Conservation (phyloP, 1,140 invertebrate species). For the Pogonomyrmex barbatus region DNA sequence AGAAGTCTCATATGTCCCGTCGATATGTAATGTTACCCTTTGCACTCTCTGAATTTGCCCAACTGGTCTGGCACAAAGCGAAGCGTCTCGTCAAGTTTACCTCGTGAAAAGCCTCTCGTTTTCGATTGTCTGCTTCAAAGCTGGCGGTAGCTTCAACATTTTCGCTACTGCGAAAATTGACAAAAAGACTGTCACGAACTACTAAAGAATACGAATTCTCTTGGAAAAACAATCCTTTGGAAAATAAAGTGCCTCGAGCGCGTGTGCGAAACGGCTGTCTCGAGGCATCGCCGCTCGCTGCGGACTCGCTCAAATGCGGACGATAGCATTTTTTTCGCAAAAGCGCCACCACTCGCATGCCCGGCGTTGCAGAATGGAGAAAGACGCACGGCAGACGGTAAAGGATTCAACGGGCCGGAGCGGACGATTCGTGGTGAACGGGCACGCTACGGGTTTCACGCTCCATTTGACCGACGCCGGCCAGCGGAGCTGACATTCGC, state of each 20-base stretch:
- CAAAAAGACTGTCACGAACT: not conserved
- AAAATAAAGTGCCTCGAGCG: not conserved
- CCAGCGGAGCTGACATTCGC: conserved; percentile 36
- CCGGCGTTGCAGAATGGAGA: not conserved
- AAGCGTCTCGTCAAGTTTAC: not conserved
- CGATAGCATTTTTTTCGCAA: conserved; percentile 37
- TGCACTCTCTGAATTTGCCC: conserved; percentile 11
- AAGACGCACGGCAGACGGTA: conserved; percentile 26
- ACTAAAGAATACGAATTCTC: conserved; percentile 24
- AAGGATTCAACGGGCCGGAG: conserved; percentile 7
- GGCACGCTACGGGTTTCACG: conserved; percentile 67
- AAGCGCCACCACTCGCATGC: conserved; percentile 19
- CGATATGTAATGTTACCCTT: conserved; percentile 45
- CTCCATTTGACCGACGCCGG: conserved; percentile 77
- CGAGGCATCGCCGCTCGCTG: not conserved
- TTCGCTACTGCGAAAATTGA: not conserved
- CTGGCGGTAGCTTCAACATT: not conserved
- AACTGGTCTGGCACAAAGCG: not conserved
- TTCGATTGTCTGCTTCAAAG: not conserved
- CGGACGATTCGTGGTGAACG: conserved; percentile 40
- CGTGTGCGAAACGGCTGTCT: not conserved
- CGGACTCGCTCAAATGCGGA: not conserved
- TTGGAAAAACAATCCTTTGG: not conserved
- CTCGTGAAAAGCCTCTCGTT: conserved; percentile 1
- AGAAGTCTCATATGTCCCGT: conserved; percentile 11